Evolutionary conservation across 2,888 invertebrate species (phyloP).

Genomic region (Mythimna pallens): DNA sequence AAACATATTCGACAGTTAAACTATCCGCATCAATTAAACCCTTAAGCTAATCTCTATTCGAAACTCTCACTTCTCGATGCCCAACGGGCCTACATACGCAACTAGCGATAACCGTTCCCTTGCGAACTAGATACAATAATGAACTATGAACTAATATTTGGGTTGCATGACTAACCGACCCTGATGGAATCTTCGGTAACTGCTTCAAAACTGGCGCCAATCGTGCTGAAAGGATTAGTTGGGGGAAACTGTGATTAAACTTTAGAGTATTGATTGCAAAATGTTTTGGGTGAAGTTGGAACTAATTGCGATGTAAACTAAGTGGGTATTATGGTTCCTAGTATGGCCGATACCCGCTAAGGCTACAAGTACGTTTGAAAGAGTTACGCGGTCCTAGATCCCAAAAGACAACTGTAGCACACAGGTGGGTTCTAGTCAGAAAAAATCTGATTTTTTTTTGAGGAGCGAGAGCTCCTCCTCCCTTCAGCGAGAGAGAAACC

Average conservation of each 20-base stretch:
- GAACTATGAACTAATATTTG: slow-evolving; percentile 78
- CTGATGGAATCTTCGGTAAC: slow-evolving; percentile 43
- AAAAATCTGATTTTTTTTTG: too few species aligned
- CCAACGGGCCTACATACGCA: slow-evolving; percentile 64
- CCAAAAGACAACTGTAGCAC: too few species aligned
- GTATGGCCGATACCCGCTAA: too few species aligned
- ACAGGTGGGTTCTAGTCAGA: too few species aligned
- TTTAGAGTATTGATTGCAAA: slow-evolving; percentile 25
- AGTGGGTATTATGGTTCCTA: neutral
- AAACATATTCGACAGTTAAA: slow-evolving; percentile 61
- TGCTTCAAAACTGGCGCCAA: slow-evolving; percentile 41
- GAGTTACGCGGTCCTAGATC: too few species aligned
- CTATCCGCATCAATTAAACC: slow-evolving; percentile 70
- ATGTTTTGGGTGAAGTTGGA: slow-evolving; percentile 7
- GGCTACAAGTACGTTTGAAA: too few species aligned
- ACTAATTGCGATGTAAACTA: slow-evolving; percentile 25
- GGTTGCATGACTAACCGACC: slow-evolving; percentile 72
- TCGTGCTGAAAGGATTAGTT: slow-evolving; percentile 45
- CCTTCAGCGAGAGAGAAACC: too few species aligned
- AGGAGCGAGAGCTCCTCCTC: too few species aligned
- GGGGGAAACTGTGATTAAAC: slow-evolving; percentile 45
- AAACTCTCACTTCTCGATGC: slow-evolving; percentile 69
- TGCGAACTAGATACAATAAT: slow-evolving; percentile 71
- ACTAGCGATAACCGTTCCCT: slow-evolving; percentile 75
- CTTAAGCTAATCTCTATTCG: slow-evolving; percentile 62